Conservation (phyloP, 1,140 invertebrate genomes). For the Caerostris darwini region DNA sequence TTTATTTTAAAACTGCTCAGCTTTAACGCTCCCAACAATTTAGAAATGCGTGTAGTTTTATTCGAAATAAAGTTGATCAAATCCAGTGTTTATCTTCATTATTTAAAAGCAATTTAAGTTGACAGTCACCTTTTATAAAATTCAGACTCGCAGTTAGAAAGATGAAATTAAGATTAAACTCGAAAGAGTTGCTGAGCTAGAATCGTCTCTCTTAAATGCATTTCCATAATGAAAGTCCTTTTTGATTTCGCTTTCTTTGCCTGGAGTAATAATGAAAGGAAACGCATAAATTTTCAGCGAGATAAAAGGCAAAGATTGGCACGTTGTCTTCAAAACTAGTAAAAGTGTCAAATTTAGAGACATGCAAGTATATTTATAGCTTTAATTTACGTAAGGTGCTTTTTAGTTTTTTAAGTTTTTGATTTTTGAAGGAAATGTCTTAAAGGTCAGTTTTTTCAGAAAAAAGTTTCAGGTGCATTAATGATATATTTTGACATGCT, state of each 20-base stretch:
- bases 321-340: not conserved
- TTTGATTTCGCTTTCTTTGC: slow-evolving; percentile 18
- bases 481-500: slow-evolving; percentile 6
- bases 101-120: slow-evolving; percentile 11
- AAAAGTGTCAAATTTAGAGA: slow-evolving; percentile 35
- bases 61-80: slow-evolving; percentile 16
- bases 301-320: slow-evolving; percentile 17
- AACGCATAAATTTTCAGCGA: not conserved
- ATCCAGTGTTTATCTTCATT: slow-evolving; percentile 30
- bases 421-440: not conserved
- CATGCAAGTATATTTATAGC: slow-evolving; percentile 14
- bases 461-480: not conserved
- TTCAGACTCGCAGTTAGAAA: slow-evolving; percentile 26
- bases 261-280: slow-evolving; percentile 27
- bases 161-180: slow-evolving; percentile 46
- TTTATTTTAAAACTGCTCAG: not conserved
- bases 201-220: slow-evolving; percentile 20
- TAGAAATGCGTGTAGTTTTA: not conserved
- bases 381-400: not conserved
- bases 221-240: slow-evolving; percentile 41
- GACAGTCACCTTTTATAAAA: slow-evolving; percentile 22
- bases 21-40: not conserved
- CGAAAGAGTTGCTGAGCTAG: not conserved
- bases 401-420: slow-evolving; percentile 10
- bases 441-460: not conserved